Evolutionary conservation across 2,797 vertebrate genomes (phyloP), one percentile per base, ranked within the genome.

Genomic region (Argentina silus): DNA sequence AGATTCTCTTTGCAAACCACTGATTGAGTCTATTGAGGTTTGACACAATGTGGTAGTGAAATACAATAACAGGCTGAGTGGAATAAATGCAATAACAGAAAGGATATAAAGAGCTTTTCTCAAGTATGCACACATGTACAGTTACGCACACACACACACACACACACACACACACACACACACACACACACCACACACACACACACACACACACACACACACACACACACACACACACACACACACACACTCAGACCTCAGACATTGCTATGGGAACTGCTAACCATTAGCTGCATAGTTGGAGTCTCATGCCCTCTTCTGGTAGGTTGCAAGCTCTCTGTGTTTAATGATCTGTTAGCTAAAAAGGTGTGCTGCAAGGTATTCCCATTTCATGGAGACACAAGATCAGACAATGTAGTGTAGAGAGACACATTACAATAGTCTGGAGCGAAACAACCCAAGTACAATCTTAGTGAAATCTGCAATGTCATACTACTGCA

Each of bases 301-400:
- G 89, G 87, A 87, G 83, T 82, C 88, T 80, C 82, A 75, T 88
- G 85, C 92, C 92, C 91, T 90, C 93, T 94, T 85, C 90, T 92
- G 92, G 90, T 73, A 80, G 83, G 61, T 73, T 43, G 56, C 11
- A 76, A 43, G 3, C 60, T 68, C 23, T 77, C 69, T 61, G 53
- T 60, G 70, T 12, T 6, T 15, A 10, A 6, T 3, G 6, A 42
- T 11, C 55, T 17, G 19, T 10, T 7, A 19, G 3, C 19, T 57
- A 17, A 23, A n/a, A 57, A 19, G 19, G 8, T 19, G 55, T 7
- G 55, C n/a, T 14, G 17, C 9, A 17, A 57, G 55, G 17, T 6
- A 8, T 59, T n/a, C 21, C 21, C 7, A 59, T 59, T 9, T 9
- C 1, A 17, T 9, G 8, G 5, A 59, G 19, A 53, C 11, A 9